Evolutionary conservation across 2,888 invertebrate species (phyloP), one percentile per base, ranked within the genome.

Genomic region (Hypselothyrea guttata): DNA sequence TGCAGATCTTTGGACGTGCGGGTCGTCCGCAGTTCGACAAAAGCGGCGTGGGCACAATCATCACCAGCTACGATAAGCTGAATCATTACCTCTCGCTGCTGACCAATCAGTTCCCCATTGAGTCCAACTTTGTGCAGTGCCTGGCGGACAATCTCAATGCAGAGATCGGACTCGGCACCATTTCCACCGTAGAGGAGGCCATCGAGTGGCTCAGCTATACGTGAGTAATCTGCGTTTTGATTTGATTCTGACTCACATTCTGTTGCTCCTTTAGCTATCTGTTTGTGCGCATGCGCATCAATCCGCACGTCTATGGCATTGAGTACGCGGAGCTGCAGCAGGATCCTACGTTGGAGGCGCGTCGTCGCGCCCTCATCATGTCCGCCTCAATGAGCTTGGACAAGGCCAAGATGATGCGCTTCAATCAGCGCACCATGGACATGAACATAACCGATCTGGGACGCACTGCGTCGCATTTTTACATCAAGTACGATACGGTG

Each of bases 171-270:
- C 91, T 98, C 11, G 99, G 99, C n/a, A 99, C 98, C 1, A 97
- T 99, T 22, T 94, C 96, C 0, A 99, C 96, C 84, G 93, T 99
- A 4, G 95, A 96, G 60, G 99, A 99, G 90, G 99, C 98, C 0
- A 96, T 99, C 0, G 95, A 97, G 88, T 99, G 99, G 99, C 91
- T 99, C 18, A 97, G 97, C 84, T 99, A 99, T 88, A 98, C 99
- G 0, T 77, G 11, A 64, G 78, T 53, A 13, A 1, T 1, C 0
- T 2, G 27, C 1, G 9, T 0, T 5, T 4, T 0, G 0, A 11
- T 7, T 1, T 22, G 5, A 3, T 9, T n/a, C 7, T 11, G 8
- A 2, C 13, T 41, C 4, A 15, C 9, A 7, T 13, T 33, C 1
- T 13, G 22, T 22, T 22, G 2, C 22, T 22, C n/a, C 2, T 2